Evolutionary conservation across 2,797 vertebrate genomes (phyloP).

Genomic region (Macroramphosus scolopax): DNA sequence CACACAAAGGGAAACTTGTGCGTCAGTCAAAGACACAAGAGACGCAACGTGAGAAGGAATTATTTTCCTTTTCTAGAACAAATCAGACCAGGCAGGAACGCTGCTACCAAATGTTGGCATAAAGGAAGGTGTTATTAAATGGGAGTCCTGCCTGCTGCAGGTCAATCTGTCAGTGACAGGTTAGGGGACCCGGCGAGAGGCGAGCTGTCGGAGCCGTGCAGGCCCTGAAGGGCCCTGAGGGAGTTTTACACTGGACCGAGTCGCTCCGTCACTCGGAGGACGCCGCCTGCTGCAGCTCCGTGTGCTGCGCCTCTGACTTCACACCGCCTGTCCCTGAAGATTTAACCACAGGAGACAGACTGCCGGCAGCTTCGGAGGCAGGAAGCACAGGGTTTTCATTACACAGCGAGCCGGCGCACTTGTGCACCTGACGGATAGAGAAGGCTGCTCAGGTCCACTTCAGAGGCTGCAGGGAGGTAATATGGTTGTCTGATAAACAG

Average conservation of each 20-base stretch:
- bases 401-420: constrained; percentile 10
- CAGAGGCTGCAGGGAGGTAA: too few species aligned
- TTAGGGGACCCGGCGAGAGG: constrained; percentile 8
- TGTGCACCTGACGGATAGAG: constrained; percentile 16
- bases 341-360: constrained; percentile 33
- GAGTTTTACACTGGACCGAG: constrained; percentile 27
- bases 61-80: too few species aligned
- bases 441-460: not conserved
- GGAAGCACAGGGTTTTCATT: constrained; percentile 32
- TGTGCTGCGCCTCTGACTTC: constrained; percentile 26
- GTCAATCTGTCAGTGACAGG: constrained; percentile 5
- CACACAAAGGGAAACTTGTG: too few species aligned
- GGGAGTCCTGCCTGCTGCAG: not conserved
- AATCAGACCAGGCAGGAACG: too few species aligned
- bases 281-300: too few species aligned
- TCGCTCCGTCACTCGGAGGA: constrained; percentile 23
- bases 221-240: constrained; percentile 15
- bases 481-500: too few species aligned
- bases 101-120: too few species aligned
- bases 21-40: too few species aligned
- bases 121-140: constrained; percentile 14
- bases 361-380: constrained; percentile 28
- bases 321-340: constrained; percentile 40
- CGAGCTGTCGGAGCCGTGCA: constrained; percentile 28
- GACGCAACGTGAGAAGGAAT: too few species aligned